Evolutionary conservation across 2,888 invertebrate species (phyloP), one percentile per base, ranked within the genome.

Genomic region (Hemistola chrysoprasaria): DNA sequence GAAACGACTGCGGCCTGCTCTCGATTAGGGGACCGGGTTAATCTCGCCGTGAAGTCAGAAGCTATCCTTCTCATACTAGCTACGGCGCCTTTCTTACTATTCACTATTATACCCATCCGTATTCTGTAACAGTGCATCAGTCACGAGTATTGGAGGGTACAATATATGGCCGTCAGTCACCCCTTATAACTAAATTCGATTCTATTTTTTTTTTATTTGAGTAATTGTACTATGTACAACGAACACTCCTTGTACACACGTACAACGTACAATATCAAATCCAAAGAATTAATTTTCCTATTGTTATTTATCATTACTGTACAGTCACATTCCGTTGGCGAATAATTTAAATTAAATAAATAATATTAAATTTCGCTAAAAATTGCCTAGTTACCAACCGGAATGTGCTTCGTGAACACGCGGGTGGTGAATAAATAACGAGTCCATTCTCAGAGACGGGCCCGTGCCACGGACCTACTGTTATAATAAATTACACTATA

Each of bases 311-410:
- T 4, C n/a, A n/a, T 71, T 75, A 77, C 87, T 88, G 83, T 88
- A 88, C 88, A 88, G 82, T 81, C 88, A 51, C 87, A 86, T 87
- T 85, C 88, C 87, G 85, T 83, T 84, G 87, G 88, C 81, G 83
- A 84, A 82, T 70, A 63, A 79, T 78, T 81, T 76, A 82, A 71
- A 79, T 78, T 75, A 82, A 80, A 83, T 82, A 81, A 82, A 79
- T 78, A 83, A 75, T 78, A 79, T 77, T 78, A 75, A 70, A 86
- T 85, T 86, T 83, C 81, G 78, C 86, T 87, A 87, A 67, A 78
- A 85, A 81, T 87, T 88, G 81, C 72, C 87, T 88, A 88, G 76
- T 76, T 74, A 82, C 88, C 88, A 80, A 80, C 70, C 59, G 85
- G 87, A 87, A 87, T 77, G 84, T 77, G 76, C 82, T 84, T 76